Evolutionary conservation across 2,113 vertebrate species (phyloP).

Genomic region (Pituophis catenifer): DNA sequence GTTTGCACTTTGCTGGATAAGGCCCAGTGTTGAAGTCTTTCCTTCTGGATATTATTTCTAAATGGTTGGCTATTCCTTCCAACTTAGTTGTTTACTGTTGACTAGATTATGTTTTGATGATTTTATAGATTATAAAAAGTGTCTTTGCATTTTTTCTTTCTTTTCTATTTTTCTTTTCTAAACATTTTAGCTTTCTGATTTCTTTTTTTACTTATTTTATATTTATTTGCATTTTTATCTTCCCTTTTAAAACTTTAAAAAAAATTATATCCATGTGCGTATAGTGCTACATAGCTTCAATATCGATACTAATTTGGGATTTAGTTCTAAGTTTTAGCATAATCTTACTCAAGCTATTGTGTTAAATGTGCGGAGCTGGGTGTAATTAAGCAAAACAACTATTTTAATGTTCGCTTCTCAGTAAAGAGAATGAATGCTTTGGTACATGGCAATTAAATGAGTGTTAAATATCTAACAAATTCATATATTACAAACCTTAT

Average conservation of each 20-base stretch:
- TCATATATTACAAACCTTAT: neutral
- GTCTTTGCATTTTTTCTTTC: neutral
- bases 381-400: neutral
- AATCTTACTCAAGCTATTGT: neutral
- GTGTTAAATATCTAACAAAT: neutral
- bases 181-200: neutral
- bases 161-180: neutral
- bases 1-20: neutral
- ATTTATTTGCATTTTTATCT: neutral
- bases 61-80: neutral
- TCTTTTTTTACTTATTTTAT: neutral
- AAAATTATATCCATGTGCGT: neutral
- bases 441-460: neutral
- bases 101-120: neutral
- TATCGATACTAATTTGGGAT: neutral
- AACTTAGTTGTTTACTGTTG: neutral
- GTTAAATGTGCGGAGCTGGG: neutral
- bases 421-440: neutral
- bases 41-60: neutral
- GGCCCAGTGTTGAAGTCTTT: neutral
- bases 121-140: neutral
- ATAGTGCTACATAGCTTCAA: neutral
- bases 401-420: neutral
- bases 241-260: neutral
- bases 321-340: neutral